These are phyloP conservation scores for Sebastiscus albofasciatus DNA, from an alignment of 2,797 vertebrate genomes.

Conservation along the genomic window DNA sequence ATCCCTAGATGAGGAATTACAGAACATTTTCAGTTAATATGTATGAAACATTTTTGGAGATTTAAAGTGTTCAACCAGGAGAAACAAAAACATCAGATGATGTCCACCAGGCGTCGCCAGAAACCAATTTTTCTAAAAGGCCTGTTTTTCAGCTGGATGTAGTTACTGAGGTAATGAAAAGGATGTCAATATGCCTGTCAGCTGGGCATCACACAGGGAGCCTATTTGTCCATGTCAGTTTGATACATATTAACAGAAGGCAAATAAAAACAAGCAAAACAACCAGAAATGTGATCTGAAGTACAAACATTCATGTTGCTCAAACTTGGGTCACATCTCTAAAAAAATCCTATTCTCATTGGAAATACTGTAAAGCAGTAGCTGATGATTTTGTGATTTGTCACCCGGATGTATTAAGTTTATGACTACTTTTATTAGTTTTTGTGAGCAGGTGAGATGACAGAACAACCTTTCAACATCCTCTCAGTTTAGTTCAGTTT, in stretches of 20 bases:
- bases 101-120: conserved; percentile 65
- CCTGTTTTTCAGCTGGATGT: background rate
- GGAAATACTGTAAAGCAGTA: background rate
- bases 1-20: background rate
- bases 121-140: conserved; percentile 6
- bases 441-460: background rate
- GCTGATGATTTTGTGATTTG: background rate
- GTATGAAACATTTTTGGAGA: background rate
- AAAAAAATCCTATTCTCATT: background rate
- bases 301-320: background rate
- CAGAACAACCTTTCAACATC: background rate
- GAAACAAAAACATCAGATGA: background rate
- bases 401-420: background rate
- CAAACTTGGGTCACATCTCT: background rate
- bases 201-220: conserved; percentile 1
- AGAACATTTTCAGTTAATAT: no score
- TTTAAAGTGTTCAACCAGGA: background rate
- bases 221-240: background rate
- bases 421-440: background rate
- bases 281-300: background rate
- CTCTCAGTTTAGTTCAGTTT: background rate
- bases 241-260: background rate
- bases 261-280: background rate
- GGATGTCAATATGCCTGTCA: conserved; percentile 28
- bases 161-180: conserved; percentile 28